Evolutionary conservation across 2,888 invertebrate genomes (phyloP).

Genomic region (Gnatocerus cornutus): DNA sequence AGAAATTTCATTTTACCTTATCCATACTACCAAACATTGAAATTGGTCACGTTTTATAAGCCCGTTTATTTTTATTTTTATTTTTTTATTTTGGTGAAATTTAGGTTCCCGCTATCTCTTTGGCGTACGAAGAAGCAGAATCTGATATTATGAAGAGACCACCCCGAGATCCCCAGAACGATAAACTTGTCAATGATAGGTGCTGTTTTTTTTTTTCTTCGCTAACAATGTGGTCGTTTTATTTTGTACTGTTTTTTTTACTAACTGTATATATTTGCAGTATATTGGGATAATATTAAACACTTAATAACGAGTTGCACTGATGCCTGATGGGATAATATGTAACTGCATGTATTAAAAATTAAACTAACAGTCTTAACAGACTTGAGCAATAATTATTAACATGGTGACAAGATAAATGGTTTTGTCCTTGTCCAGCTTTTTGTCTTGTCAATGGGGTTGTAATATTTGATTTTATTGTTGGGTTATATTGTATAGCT

Average conservation of each 20-base stretch:
- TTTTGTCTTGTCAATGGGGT: constrained; percentile 42
- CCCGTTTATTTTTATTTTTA: constrained; percentile 46
- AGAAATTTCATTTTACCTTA: constrained; percentile 16
- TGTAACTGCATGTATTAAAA: constrained; percentile 47
- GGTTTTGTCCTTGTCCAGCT: constrained; percentile 25
- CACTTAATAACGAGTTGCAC: constrained; percentile 45
- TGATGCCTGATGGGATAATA: constrained; percentile 54
- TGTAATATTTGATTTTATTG: constrained; percentile 46
- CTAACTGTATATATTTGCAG: constrained; percentile 49
- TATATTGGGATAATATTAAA: constrained; percentile 32
- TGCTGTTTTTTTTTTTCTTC: constrained; percentile 69
- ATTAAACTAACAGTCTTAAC: constrained; percentile 29
- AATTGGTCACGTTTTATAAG: constrained; percentile 19
- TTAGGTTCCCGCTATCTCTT: constrained; percentile 92
- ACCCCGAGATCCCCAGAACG: constrained; percentile 89
- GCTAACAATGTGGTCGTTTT: constrained; percentile 45
- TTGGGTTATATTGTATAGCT: constrained; percentile 53
- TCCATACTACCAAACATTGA: constrained; percentile 23
- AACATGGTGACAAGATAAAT: constrained; percentile 38
- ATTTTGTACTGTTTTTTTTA: constrained; percentile 49
- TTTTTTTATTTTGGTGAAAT: constrained; percentile 57
- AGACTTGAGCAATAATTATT: constrained; percentile 23
- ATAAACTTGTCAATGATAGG: constrained; percentile 96
- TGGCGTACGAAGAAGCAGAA: constrained; percentile 93
- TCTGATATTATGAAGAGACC: constrained; percentile 95